These are phyloP conservation scores for Fratercula arctica DNA, from an alignment of 2,797 vertebrate genomes.

Conservation along the genomic window DNA sequence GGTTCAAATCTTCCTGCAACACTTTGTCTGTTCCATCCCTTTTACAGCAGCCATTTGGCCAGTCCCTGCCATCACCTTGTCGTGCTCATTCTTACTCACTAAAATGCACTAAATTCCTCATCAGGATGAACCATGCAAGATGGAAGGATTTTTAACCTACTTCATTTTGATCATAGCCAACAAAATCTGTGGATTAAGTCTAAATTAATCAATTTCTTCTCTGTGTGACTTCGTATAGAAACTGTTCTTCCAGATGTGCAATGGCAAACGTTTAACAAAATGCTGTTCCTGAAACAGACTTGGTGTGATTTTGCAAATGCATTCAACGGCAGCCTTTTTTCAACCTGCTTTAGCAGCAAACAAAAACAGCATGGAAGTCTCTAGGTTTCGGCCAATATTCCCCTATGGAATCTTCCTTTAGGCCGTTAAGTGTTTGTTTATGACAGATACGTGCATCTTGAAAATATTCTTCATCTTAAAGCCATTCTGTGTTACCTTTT, in stretches of 20 bases:
- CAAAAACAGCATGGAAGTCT: not conserved
- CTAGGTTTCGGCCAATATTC: not conserved
- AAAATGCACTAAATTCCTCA: not conserved
- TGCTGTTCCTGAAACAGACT: not conserved
- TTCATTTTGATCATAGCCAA: not conserved
- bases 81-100: not conserved
- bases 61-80: not conserved
- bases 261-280: not conserved
- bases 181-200: not conserved
- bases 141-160: not conserved
- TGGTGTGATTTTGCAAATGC: not conserved
- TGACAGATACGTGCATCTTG: not conserved
- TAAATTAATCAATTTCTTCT: not conserved
- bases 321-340: not conserved
- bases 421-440: not conserved
- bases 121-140: not conserved
- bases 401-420: not conserved
- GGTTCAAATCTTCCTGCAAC: not conserved
- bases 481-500: not conserved
- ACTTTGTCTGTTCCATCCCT: not conserved
- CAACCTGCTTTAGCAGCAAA: not conserved
- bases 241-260: not conserved
- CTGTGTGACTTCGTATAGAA: not conserved
- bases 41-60: not conserved
- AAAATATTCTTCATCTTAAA: constrained; percentile 17